Conservation (phyloP, 2,797 vertebrate genomes). For the Graptemys geographica region DNA sequence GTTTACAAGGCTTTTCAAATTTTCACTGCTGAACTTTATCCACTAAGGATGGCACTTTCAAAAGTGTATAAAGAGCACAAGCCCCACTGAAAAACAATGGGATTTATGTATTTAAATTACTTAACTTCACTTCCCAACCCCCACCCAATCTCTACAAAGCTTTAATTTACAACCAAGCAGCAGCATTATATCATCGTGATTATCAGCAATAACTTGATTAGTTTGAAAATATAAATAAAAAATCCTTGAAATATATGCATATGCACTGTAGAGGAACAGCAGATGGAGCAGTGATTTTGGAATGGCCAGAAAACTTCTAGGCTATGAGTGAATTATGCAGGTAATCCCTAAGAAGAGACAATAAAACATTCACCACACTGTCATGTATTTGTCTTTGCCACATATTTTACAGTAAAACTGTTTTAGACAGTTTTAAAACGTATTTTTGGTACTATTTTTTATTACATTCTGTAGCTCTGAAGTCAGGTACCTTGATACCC, state of each 20-base stretch:
- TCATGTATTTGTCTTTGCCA: background rate
- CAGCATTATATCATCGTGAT: background rate
- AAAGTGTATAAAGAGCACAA: background rate
- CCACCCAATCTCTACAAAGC: background rate
- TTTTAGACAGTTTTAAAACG: background rate
- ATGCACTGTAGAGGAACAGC: background rate
- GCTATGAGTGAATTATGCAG: background rate
- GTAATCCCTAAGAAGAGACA: background rate
- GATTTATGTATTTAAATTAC: background rate
- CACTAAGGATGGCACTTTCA: background rate
- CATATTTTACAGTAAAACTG: background rate
- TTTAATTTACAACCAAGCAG: constrained; percentile 1
- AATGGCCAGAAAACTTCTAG: background rate
- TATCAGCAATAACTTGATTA: background rate
- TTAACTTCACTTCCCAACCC: background rate
- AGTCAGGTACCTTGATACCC: background rate
- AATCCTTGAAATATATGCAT: background rate
- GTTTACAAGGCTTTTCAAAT: background rate
- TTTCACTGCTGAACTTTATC: constrained; percentile 3
- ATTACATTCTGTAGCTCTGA: background rate
- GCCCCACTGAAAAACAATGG: background rate
- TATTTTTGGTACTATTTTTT: background rate
- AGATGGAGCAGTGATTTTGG: background rate
- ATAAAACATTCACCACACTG: background rate
- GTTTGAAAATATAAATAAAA: background rate